Conservation (phyloP, 2,888 invertebrate genomes). For the Marronus borbonicus region DNA sequence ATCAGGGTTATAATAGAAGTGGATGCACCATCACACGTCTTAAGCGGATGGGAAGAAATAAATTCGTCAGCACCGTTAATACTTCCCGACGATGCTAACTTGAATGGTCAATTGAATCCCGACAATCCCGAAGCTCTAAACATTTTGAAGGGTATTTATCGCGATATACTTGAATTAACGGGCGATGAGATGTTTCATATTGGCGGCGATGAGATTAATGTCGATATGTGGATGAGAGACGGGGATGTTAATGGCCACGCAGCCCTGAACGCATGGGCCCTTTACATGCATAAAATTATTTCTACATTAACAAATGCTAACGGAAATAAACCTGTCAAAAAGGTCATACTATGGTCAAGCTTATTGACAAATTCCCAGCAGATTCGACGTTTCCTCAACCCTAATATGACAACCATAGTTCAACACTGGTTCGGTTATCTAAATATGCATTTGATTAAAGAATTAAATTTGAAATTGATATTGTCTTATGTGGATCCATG, state of each 20-base stretch:
- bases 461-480: conserved; percentile 79
- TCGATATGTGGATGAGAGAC: too few relatives aligned
- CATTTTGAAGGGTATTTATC: conserved; percentile 81
- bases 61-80: conserved; percentile 1
- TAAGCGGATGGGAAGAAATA: conserved; percentile 86
- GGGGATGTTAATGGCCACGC: too few relatives aligned
- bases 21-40: conserved; percentile 90
- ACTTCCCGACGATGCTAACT: conserved; percentile 75
- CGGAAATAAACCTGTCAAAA: conserved; percentile 71
- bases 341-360: conserved; percentile 80
- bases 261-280: too few relatives aligned
- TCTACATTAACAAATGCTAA: too few relatives aligned
- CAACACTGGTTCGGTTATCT: conserved; percentile 86
- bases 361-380: conserved; percentile 81
- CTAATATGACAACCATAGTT: conserved; percentile 74
- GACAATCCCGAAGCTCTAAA: conserved; percentile 81
- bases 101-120: conserved; percentile 85
- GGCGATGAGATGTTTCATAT: conserved; percentile 75
- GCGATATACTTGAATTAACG: conserved; percentile 80
- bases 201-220: too few relatives aligned
- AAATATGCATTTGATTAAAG: conserved; percentile 74
- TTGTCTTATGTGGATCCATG: conserved; percentile 88
- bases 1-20: conserved; percentile 89
- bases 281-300: too few relatives aligned
- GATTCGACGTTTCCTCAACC: conserved; percentile 64